These are phyloP conservation scores for Oscheius sp. DNA, from an alignment of 2,888 invertebrate species.

Conservation along the genomic window DNA sequence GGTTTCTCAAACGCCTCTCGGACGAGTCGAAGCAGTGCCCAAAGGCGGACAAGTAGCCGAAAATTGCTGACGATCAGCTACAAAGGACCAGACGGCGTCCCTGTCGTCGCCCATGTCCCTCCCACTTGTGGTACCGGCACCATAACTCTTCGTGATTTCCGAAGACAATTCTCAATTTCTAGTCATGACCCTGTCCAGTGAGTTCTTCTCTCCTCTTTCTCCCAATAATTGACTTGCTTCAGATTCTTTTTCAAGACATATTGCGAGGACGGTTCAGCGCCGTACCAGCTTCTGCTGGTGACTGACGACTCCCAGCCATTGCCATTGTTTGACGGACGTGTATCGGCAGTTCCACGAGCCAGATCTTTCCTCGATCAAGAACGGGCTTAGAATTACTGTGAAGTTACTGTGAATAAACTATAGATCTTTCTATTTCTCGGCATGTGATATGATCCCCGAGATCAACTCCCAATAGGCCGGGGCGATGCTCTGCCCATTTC, in stretches of 20 bases:
- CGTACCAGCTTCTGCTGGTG: constrained; percentile 58
- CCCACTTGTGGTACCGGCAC: constrained; percentile 40
- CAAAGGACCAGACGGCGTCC: constrained; percentile 56
- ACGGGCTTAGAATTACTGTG: neutral
- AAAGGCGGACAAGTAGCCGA: neutral
- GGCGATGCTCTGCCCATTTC: too few relatives aligned
- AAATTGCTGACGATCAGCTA: constrained; percentile 24
- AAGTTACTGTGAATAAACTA: neutral
- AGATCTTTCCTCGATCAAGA: neutral
- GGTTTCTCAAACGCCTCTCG: constrained; percentile 41
- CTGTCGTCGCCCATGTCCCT: constrained; percentile 65
- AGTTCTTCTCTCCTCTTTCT: constrained; percentile 36
- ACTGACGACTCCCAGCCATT: constrained; percentile 51
- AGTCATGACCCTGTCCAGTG: constrained; percentile 53
- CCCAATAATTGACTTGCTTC: neutral
- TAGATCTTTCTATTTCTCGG: too few relatives aligned
- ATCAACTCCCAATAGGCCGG: too few relatives aligned
- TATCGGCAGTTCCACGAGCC: constrained; percentile 34
- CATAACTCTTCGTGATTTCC: constrained; percentile 62
- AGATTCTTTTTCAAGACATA: constrained; percentile 64
- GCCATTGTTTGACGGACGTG: constrained; percentile 52
- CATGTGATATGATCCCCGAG: too few relatives aligned
- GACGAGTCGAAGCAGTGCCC: constrained; percentile 17
- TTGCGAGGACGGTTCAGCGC: constrained; percentile 60
- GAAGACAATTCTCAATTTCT: constrained; percentile 58